Conservation (phyloP, 2,113 vertebrate genomes). For the Gallinago paraguaiae region DNA sequence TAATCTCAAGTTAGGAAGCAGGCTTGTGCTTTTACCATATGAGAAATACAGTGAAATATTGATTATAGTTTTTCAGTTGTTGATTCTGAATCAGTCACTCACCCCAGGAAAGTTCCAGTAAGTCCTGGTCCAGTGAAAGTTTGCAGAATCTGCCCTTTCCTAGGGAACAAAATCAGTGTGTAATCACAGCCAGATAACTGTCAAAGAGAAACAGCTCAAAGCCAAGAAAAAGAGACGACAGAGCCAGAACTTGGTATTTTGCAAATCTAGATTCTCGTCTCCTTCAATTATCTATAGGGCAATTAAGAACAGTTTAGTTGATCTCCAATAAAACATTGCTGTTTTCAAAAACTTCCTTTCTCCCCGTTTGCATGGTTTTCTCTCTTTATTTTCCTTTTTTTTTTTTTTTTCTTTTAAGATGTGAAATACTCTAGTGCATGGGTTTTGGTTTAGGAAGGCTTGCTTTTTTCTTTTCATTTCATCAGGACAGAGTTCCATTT, state of each 20-base stretch:
- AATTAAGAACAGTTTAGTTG: constrained; percentile 15
- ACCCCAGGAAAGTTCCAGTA: neutral
- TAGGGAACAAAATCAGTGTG: neutral
- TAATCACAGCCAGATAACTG: constrained; percentile 37
- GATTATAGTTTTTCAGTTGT: neutral
- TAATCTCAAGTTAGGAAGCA: neutral
- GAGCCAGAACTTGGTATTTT: constrained; percentile 43
- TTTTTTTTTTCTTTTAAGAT: constrained; percentile 8
- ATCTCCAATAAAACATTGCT: neutral
- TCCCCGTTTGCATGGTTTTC: constrained; percentile 10
- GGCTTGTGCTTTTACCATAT: neutral
- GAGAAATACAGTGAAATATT: neutral
- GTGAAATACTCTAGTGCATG: constrained; percentile 28
- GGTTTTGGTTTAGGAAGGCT: constrained; percentile 12
- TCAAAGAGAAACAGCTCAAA: neutral
- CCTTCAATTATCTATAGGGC: neutral
- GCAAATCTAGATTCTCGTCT: neutral
- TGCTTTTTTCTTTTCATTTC: constrained; percentile 56
- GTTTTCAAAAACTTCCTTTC: constrained; percentile 11
- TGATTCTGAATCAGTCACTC: neutral
- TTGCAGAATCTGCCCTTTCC: constrained; percentile 17
- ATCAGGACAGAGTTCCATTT: constrained; percentile 78
- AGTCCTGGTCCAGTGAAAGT: neutral
- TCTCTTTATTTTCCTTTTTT: neutral
- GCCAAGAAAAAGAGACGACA: neutral